These are phyloP conservation scores for Arge pagana DNA, from an alignment of 2,888 invertebrate species.

Conservation along the genomic window DNA sequence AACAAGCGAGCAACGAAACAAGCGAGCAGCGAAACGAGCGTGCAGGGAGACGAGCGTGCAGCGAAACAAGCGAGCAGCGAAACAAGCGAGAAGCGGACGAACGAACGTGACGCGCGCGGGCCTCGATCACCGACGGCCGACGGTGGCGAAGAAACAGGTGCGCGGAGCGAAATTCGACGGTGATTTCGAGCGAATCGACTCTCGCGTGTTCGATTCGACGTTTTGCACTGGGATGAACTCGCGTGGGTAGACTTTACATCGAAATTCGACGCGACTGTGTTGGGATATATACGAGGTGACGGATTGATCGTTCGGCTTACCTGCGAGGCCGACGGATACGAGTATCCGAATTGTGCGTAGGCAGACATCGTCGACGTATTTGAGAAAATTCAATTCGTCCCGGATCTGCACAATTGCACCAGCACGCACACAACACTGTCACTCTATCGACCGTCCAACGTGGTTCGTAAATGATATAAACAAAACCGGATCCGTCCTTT, in stretches of 20 bases:
- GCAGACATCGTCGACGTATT: conserved; percentile 66
- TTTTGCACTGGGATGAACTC: neutral
- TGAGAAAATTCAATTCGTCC: conserved; percentile 3
- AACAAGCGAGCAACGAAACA: no score
- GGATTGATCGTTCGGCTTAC: conserved; percentile 62
- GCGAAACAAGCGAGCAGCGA: no score
- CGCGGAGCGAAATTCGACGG: neutral
- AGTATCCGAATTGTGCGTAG: conserved; percentile 91
- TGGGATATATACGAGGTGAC: neutral
- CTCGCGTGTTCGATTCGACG: neutral
- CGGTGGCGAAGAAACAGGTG: conserved; percentile 13
- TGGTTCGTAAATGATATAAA: neutral
- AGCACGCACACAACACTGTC: conserved; percentile 45
- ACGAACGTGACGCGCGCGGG: neutral
- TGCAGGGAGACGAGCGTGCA: no score
- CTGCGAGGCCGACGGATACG: conserved; percentile 91
- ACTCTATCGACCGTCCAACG: conserved; percentile 13
- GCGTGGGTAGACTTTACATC: neutral
- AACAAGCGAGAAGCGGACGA: no score
- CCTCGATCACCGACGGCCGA: conserved; percentile 11
- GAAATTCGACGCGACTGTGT: neutral
- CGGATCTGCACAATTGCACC: conserved; percentile 36
- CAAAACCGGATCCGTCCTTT: conserved; percentile 2
- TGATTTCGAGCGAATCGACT: neutral
- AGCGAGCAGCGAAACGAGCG: no score